These are phyloP conservation scores for Stomorhina lunata DNA, from an alignment of 2,888 invertebrate genomes.

Conservation along the genomic window DNA sequence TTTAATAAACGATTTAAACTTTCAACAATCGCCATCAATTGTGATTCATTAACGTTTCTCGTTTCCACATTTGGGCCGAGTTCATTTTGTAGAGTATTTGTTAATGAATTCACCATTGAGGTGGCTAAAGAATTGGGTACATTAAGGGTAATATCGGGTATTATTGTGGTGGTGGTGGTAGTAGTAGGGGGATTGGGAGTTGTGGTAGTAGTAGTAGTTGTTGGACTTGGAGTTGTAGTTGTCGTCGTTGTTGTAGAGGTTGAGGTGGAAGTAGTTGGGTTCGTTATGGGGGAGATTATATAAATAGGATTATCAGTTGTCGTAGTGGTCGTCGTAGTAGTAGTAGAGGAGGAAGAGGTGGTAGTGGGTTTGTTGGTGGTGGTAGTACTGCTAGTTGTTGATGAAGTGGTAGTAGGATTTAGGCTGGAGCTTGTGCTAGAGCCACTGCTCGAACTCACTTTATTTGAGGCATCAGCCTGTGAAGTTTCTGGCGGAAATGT, in stretches of 20 bases:
- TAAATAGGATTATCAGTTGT: constrained; percentile 55
- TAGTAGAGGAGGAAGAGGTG: constrained; percentile 57
- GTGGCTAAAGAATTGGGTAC: constrained; percentile 52
- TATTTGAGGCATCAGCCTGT: constrained; percentile 66
- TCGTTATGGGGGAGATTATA: constrained; percentile 49
- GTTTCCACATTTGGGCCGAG: constrained; percentile 15
- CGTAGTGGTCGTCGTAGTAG: constrained; percentile 44
- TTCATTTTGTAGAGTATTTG: constrained; percentile 54
- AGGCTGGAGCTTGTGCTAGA: constrained; percentile 57
- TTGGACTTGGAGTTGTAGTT: constrained; percentile 42
- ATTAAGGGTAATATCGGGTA: constrained; percentile 42
- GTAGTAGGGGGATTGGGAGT: constrained; percentile 25
- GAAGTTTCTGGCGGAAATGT: constrained; percentile 82
- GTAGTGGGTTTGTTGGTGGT: constrained; percentile 54
- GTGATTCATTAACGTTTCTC: constrained; percentile 74
- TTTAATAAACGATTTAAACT: constrained; percentile 79
- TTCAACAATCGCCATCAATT: constrained; percentile 76
- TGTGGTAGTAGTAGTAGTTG: constrained; percentile 38
- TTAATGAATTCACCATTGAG: constrained; percentile 58
- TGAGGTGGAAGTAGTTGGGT: constrained; percentile 33
- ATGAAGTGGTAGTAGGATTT: constrained; percentile 45
- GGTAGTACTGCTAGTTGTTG: constrained; percentile 60
- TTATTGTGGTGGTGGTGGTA: neutral
- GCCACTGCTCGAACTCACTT: constrained; percentile 72
- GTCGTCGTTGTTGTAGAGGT: constrained; percentile 56